Evolutionary conservation across 2,888 invertebrate genomes (phyloP), one percentile per base, ranked within the genome.

Genomic region (Eupsilia transversa): DNA sequence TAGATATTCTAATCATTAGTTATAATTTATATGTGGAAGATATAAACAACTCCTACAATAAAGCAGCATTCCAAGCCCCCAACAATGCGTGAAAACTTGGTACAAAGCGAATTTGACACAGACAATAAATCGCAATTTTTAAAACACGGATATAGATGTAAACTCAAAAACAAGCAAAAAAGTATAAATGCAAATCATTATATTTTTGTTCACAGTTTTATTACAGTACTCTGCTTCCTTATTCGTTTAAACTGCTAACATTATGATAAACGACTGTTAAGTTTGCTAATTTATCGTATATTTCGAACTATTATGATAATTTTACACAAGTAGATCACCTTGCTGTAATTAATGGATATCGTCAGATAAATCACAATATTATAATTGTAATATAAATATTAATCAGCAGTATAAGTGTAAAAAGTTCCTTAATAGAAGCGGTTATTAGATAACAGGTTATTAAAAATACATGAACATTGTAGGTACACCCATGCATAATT

Each of bases 141-240:
- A 20, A 69, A 67, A 72, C 73, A 72, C 71, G 77, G 83, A 78
- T 63, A 57, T 73, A 20, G 12, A 56, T 46, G 33, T 72, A 23
- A 20, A 57, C 23, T 74, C 61, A 52, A 72, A 72, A 56, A 67
- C 33, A 61, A n/a, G 52, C 33, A 59, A 74, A 63, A 56, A 77
- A 72, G 4, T 23, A 49, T 41, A 67, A 70, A 75, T 83, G 43
- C 60, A 75, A 73, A 79, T 63, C 52, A 57, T 43, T 38, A 12
- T 77, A 83, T 61, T 73, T 77, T 70, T 43, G 54, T 72, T 67
- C 27, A 69, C 56, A 43, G 6, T 76, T 66, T 70, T 75, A 76
- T 61, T 59, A 46, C 49, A 69, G 41, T 20, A 33, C 43, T 63
- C 2, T 33, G 23, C 69, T 83, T 80, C 83, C 83, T 83, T 67